Evolutionary conservation across 1,140 invertebrate genomes (phyloP).

Genomic region (Charaxes varanes): DNA sequence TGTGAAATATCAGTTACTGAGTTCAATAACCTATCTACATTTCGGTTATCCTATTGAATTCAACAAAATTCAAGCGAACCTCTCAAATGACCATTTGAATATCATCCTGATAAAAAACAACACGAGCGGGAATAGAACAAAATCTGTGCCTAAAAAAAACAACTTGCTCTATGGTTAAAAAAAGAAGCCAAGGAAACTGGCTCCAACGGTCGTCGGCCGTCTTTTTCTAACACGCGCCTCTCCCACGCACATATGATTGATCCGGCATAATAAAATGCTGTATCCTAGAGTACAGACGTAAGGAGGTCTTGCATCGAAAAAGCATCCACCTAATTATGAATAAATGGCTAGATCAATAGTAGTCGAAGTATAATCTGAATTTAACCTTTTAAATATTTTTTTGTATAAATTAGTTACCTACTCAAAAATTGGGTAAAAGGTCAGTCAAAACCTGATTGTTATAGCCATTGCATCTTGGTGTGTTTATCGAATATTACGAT

Average conservation of each 20-base stretch:
- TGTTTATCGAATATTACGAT: too few relatives aligned
- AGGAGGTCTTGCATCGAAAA: not conserved
- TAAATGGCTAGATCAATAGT: too few relatives aligned
- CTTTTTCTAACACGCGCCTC: conserved; percentile 11
- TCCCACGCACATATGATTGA: conserved; percentile 17
- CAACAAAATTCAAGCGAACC: not conserved
- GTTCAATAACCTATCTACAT: too few relatives aligned
- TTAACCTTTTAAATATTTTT: too few relatives aligned
- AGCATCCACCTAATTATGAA: too few relatives aligned
- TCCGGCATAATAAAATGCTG: conserved; percentile 1
- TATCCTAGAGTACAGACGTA: conserved; percentile 1
- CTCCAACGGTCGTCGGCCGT: conserved; percentile 15
- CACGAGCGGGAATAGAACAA: conserved; percentile 12
- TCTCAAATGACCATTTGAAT: not conserved
- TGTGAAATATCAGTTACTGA: too few relatives aligned
- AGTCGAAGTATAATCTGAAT: too few relatives aligned
- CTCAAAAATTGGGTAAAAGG: too few relatives aligned
- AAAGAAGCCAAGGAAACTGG: conserved; percentile 15
- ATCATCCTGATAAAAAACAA: conserved; percentile 5
- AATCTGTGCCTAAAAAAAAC: conserved; percentile 13
- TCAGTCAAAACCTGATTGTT: too few relatives aligned
- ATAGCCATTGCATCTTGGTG: too few relatives aligned
- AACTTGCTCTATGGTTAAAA: conserved; percentile 19
- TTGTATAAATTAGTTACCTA: too few relatives aligned
- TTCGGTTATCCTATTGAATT: too few relatives aligned